Evolutionary conservation across 2,797 vertebrate genomes (phyloP).

Genomic region (Ceyx erithaca): DNA sequence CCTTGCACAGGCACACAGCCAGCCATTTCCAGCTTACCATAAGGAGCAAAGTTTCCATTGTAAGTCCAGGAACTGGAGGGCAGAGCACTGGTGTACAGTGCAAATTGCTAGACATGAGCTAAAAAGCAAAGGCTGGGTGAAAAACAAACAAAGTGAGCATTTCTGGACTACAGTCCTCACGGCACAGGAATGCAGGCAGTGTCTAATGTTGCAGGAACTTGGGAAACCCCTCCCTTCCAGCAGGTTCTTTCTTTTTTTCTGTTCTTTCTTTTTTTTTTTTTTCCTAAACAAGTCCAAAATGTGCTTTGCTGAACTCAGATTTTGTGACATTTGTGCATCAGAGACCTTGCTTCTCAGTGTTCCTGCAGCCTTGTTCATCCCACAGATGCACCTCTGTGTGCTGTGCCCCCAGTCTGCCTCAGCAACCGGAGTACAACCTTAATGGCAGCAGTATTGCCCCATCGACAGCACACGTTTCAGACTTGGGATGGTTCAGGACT

Average conservation of each 20-base stretch:
- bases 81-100: not conserved
- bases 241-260: not conserved
- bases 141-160: not conserved
- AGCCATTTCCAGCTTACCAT: not conserved
- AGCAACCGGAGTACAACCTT: not conserved
- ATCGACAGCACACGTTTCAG: not conserved
- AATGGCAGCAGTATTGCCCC: not conserved
- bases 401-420: not conserved
- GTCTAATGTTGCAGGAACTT: not conserved
- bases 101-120: not conserved
- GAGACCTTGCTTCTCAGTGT: not conserved
- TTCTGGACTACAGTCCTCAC: not conserved
- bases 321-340: not conserved
- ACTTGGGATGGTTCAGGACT: not conserved
- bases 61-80: not conserved
- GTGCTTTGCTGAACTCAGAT: not conserved
- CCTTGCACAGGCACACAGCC: not conserved
- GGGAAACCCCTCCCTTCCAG: constrained; percentile 20
- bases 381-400: fast-evolving
- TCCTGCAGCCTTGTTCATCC: not conserved
- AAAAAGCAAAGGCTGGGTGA: not conserved
- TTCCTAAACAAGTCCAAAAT: not conserved
- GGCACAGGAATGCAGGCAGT: not conserved
- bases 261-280: not conserved
- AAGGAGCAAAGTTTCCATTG: not conserved